These are phyloP conservation scores for Dryocosmus kuriphilus DNA, from an alignment of 2,888 invertebrate species.

Conservation along the genomic window DNA sequence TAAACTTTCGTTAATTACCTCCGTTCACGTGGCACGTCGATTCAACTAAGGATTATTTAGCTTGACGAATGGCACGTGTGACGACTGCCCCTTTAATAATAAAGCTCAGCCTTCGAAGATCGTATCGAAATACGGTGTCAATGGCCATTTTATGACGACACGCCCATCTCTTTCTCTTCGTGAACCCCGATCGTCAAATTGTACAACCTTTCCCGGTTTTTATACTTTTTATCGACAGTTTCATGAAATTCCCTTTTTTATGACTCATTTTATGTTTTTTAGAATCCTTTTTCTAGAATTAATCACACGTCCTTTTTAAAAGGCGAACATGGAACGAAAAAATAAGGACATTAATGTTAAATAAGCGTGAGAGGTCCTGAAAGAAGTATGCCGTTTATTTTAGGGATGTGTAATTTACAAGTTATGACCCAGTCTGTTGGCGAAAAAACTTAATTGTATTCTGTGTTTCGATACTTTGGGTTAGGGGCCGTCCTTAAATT, in stretches of 20 bases:
- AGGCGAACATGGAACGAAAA: background rate
- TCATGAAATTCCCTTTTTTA: background rate
- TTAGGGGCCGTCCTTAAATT: too few relatives aligned
- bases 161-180: background rate
- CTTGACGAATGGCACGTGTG: constrained; percentile 39
- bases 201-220: background rate
- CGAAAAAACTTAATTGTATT: background rate
- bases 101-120: constrained; percentile 35
- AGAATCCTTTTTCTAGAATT: background rate
- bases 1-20: constrained; percentile 37
- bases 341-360: constrained; percentile 3
- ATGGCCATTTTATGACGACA: constrained; percentile 30
- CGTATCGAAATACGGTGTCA: constrained; percentile 21
- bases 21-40: constrained; percentile 36
- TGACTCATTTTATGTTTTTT: background rate
- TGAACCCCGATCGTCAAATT: constrained; percentile 1
- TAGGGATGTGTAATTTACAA: constrained; percentile 1
- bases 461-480: background rate
- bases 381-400: background rate
- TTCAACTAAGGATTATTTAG: constrained; percentile 21
- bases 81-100: constrained; percentile 39
- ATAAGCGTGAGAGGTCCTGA: background rate
- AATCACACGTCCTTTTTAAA: background rate
- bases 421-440: background rate
- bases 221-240: background rate